Base-by-base conservation (phyloP, 2,888 invertebrate genomes). In the Thymelicus acteon region DNA sequence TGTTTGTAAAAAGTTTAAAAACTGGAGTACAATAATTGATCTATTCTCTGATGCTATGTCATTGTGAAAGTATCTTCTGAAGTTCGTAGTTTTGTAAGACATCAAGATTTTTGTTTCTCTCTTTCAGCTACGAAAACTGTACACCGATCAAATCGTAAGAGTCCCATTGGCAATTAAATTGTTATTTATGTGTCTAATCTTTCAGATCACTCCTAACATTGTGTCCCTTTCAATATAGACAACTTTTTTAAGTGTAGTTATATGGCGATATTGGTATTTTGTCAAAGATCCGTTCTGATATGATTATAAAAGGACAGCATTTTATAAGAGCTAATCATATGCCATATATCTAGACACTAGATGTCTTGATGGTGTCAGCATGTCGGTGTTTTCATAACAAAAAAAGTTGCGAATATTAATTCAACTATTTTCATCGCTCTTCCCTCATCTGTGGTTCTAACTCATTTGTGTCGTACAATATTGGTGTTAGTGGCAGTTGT, bases 61-160 rank as follows among this genome's bases (percentile, higher is more conserved):
- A 12, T 15, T 7, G n/a, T 19, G 49, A 2, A 52, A 52, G 15
- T 8, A 52, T 15, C 8, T 52, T 52, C 12, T 10, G 8, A 44
- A 1, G 44, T 44, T 19, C 5, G 37, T 12, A n/a, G 64, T 73
- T 52, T 74, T 73, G 75, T 74, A 70, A 72, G 67, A 48, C 1
- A 49, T 76, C 79, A 81, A 76, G 75, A 76, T 81, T 71, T 78
- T 81, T 80, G 78, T 83, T 86, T 80, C 74, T 89, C 84, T 89
- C 85, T 93, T 93, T 89, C 93, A 93, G 93, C 92, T 93, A 83
- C 83, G 91, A 86, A 92, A 92, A 90, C 88, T 91, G 87, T 93
- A 92, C 92, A 86, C 85, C 93, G 84, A 86, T 81, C 89, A 90
- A 90, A 92, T 91, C 85, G 93, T 93, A 93, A 93, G 93, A 81